Base-by-base conservation (phyloP, 2,113 vertebrate species). In the Cottus gobio region DNA sequence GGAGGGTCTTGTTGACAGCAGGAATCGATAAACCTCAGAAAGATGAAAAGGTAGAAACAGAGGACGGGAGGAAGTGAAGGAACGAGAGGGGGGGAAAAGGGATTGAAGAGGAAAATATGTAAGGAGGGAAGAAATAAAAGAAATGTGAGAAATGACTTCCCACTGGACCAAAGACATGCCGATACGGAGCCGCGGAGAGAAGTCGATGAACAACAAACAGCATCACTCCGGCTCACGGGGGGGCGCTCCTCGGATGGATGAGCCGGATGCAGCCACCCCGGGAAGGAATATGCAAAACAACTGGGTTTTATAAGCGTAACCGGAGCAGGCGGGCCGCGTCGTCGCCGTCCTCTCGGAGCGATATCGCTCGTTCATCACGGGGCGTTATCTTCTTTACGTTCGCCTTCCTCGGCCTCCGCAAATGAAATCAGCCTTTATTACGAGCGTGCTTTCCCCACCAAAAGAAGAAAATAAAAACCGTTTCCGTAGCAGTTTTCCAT, bases 381-480 rank as follows among this genome's bases (percentile, higher is more conserved):
- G 37, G 5, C 60, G 63, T 86, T 83, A 79, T 77, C 30, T 57
- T 52, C 68, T 69, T 34, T n/a, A n/a, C n/a, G n/a, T n/a, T n/a
- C n/a, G n/a, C n/a, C n/a, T n/a, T n/a, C n/a, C n/a, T 67, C 28
- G n/a, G 66, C 20, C 54, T 64, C 77, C 79, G n/a, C 75, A 80
- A 88, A 90, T 84, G 31, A 90, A 87, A 88, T 87, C 85, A 88
- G 75, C 83, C 42, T 74, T 88, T 88, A 86, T 88, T 89, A 86
- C 76, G 85, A 73, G 74, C 26, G 44, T 48, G 60, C 71, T 86
- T 79, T 82, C 63, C 22, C 85, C 86, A 31, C 2, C 2, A 31
- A 31, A 2, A 31, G 5, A 31, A 31, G 3, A 34, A 34, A 34
- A 5, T 5, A 31, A 31, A 2, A 31, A 31, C 34, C 46, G 10